A percentile compares a stretch with the other conserved stretches of the same genome.
These are phyloP conservation scores for Ips nitidus DNA, from an alignment of 1,140 invertebrate species.

Conservation along the genomic window DNA sequence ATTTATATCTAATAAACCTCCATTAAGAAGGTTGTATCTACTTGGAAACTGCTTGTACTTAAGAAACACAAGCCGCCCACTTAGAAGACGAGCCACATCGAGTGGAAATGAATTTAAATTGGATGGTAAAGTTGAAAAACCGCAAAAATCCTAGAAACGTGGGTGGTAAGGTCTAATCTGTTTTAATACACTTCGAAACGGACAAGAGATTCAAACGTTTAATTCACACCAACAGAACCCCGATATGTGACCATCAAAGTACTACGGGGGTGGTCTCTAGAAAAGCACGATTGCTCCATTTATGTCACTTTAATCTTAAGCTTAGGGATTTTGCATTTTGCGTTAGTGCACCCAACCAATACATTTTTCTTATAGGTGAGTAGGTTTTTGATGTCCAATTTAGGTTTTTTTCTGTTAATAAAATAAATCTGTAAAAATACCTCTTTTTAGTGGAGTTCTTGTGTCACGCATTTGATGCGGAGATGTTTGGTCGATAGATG, in stretches of 20 bases:
- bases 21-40: background rate
- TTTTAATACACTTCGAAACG: constrained; percentile 28
- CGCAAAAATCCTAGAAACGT: constrained; percentile 15
- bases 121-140: constrained; percentile 4
- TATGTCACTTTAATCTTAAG: constrained; percentile 14
- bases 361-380: too few species aligned
- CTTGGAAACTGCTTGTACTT: background rate
- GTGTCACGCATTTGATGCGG: constrained; percentile 29
- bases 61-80: background rate
- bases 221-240: constrained; percentile 3
- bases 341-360: too few species aligned
- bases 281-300: constrained; percentile 35
- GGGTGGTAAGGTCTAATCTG: constrained; percentile 33
- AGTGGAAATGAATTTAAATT: constrained; percentile 7
- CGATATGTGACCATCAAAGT: constrained; percentile 17
- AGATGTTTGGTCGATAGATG: constrained; percentile 44
- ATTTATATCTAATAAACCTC: too few species aligned
- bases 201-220: constrained; percentile 13
- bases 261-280: constrained; percentile 22
- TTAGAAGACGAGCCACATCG: background rate
- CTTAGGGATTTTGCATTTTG: background rate
- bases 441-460: constrained; percentile 3
- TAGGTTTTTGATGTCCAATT: too few species aligned
- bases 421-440: too few species aligned
- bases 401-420: too few species aligned